Evolutionary conservation across 2,888 invertebrate genomes (phyloP), one percentile per base, ranked within the genome.

Genomic region (Athalia rosae): DNA sequence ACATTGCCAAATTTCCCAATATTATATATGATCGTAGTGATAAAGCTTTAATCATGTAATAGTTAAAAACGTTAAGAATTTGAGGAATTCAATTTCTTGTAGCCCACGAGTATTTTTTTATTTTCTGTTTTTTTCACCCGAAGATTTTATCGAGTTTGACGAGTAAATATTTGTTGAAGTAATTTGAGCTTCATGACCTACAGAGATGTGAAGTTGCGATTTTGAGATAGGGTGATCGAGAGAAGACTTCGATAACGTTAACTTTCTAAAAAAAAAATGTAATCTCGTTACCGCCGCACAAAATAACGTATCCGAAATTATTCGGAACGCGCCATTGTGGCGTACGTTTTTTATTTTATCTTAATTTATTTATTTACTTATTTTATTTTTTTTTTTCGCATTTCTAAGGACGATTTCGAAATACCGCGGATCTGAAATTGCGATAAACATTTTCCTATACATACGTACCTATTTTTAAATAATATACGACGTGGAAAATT

Each of bases 111-210:
- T 56, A 13, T 47, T 56, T 69, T 15, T 4, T 15, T 41, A n/a
- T 11, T 69, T 53, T 13, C n/a, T 11, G 48, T 15, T 9, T 28
- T 11, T 3, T n/a, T 43, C n/a, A n/a, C n/a, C 28, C n/a, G 9
- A 28, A 28, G 28, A 28, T 28, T 28, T 28, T 28, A 28, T 43
- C 28, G 43, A 56, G 13, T 56, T 53, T n/a, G n/a, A 56, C 8
- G 1, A 8, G n/a, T 41, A 71, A 71, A 71, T 71, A 71, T 71
- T 58, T 71, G 41, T 4, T 41, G 45, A 28, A 43, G 56, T 58
- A 43, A 45, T 71, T 71, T 43, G 58, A 71, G 58, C 58, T 43
- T 41, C n/a, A 6, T 28, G 28, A 50, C 11, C 50, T 43, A 53
- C 50, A 50, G 43, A 28, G n/a, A 67, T 50, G 2, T 11, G 11